Base-by-base conservation (phyloP, 2,113 vertebrate species). In the Gobio gobio region DNA sequence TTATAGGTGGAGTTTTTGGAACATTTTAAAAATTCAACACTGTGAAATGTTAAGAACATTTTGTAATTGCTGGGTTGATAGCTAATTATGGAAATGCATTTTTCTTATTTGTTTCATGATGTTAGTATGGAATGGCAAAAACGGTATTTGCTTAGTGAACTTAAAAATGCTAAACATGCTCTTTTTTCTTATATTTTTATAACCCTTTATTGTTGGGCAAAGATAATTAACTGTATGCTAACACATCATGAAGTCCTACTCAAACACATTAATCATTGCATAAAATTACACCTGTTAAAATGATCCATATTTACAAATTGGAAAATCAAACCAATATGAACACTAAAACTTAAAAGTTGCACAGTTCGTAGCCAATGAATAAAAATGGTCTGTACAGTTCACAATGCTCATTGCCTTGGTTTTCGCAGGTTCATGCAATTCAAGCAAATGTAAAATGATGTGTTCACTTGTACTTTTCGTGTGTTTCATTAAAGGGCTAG, bases 291-390 rank as follows among this genome's bases (percentile, higher is more conserved):
- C 5, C 8, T 68, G 2, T 58, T 54, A 83, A 82, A 78, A 29
- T n/a, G 7, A 56, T 78, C n/a, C 66, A 45, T 54, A 78, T 56
- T 74, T 56, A 36, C 70, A 83, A 56, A 83, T 47, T 33, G 20
- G 45, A 24, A 81, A 58, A 84, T 36, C 47, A 33, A 22, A 83
- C 58, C n/a, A 58, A 84, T 56, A 29, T 82, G 16, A 72, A 72
- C 20, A 63, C 63, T 40, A 43, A 29, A 72, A 74, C 26, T 20
- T 26, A 29, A 56, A 29, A 56, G 47, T 29, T 87, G 51, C 36
- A 45, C 6, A 22, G 51, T 43, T 24, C 33, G 43, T 54, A 51
- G 56, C 22, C 45, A 49, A 64, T 33, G 10, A n/a, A 45, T 54
- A 7, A 51, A 24, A 36, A 8, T 9, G 7, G 47, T 45, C 47